A percentile compares a stretch with the other conserved stretches of the same genome.
Evolutionary conservation across 2,888 invertebrate species (phyloP).

Genomic region (Cyclophora albipunctata): DNA sequence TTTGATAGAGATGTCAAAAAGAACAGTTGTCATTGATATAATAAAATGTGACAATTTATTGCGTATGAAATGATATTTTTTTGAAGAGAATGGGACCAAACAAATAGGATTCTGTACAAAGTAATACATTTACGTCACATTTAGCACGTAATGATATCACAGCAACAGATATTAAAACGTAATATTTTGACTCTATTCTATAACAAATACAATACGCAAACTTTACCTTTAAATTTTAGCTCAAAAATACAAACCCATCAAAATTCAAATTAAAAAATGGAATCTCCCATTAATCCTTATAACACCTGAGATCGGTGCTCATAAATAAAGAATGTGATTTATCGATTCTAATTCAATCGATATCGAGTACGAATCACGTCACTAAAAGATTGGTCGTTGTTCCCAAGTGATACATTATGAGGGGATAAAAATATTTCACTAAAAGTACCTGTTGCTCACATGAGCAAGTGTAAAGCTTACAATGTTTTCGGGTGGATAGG

Average conservation of each 20-base stretch:
- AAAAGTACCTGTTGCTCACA: constrained; percentile 63
- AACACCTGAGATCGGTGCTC: background rate
- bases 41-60: too few species aligned
- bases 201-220: background rate
- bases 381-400: constrained; percentile 43
- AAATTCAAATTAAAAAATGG: background rate
- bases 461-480: constrained; percentile 36
- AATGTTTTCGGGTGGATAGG: constrained; percentile 25
- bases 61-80: too few species aligned
- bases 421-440: constrained; percentile 65
- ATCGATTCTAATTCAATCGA: constrained; percentile 31
- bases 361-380: constrained; percentile 39
- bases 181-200: too few species aligned
- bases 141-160: too few species aligned
- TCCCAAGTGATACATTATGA: constrained; percentile 59
- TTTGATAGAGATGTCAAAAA: background rate
- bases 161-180: too few species aligned
- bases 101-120: too few species aligned
- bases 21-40: background rate
- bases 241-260: background rate
- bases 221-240: background rate
- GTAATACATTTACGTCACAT: too few species aligned
- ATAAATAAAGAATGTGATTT: background rate
- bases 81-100: too few species aligned
- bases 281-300: background rate